phyloP scores from a whole-genome alignment of 30 jellyfish, hydroid and myxozoan genomes.

The Nemopilema nomurai region DNA sequence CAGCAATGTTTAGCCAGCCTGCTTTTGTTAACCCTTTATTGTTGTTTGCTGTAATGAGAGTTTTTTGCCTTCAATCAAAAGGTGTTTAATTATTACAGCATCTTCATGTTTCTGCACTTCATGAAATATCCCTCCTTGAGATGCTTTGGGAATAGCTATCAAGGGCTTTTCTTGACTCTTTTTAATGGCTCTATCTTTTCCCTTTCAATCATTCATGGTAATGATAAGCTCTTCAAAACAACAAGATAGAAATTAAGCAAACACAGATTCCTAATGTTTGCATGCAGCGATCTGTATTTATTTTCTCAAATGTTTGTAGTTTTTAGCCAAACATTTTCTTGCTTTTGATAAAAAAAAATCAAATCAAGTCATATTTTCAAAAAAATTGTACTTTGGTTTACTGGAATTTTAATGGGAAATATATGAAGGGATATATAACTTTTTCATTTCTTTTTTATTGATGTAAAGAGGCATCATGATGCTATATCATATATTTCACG shows the following conservation, averaged over 20 bases:
- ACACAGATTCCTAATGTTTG: background rate
- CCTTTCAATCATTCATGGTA: background rate
- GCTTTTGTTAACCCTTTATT: background rate
- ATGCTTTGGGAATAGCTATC: too few species aligned
- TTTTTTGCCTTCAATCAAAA: background rate
- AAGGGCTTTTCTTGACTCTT: background rate
- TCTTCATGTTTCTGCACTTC: too few species aligned
- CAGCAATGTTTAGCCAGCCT: background rate
- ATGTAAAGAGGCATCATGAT: too few species aligned
- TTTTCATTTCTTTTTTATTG: too few species aligned
- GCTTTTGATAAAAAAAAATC: too few species aligned
- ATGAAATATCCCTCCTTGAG: too few species aligned
- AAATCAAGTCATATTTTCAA: too few species aligned
- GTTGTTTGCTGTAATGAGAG: background rate
- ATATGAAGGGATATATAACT: too few species aligned
- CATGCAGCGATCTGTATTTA: background rate
- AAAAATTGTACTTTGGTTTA: too few species aligned
- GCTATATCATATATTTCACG: too few species aligned
- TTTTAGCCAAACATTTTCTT: background rate
- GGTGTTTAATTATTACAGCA: too few species aligned
- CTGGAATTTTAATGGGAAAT: too few species aligned
- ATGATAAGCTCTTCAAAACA: background rate
- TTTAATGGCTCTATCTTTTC: background rate
- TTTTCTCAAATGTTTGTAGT: background rate
- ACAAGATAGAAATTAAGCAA: background rate